A percentile compares a stretch with the other conserved stretches of the same genome.
Evolutionary conservation across 2,113 vertebrate genomes (phyloP).

Genomic region (Vulpes lagopus): DNA sequence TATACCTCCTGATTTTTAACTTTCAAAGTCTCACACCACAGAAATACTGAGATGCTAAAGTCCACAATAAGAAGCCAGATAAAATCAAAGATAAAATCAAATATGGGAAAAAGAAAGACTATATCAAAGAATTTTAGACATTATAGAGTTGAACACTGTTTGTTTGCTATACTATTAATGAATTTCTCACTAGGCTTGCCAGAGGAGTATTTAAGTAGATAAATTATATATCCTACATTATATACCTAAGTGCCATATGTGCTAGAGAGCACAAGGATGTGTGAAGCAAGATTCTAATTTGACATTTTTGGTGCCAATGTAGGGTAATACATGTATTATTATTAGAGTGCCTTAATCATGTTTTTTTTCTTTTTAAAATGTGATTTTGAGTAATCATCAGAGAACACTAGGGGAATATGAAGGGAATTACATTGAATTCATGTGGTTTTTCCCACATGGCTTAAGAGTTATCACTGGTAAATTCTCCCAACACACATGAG

Average conservation of each 20-base stretch:
- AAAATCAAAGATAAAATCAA: not conserved
- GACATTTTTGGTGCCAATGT: not conserved
- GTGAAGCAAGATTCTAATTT: not conserved
- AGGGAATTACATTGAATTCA: not conserved
- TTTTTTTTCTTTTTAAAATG: not conserved
- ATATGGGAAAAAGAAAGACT: not conserved
- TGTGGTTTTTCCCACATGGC: not conserved
- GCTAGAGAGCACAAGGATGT: not conserved
- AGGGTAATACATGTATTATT: not conserved
- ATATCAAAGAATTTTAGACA: not conserved
- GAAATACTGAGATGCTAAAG: not conserved
- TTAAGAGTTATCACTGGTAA: not conserved
- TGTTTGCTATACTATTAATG: not conserved
- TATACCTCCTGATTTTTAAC: not conserved
- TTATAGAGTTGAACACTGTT: not conserved
- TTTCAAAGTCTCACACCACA: not conserved
- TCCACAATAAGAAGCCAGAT: not conserved
- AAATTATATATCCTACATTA: not conserved
- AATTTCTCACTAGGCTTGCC: not conserved
- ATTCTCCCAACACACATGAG: not conserved
- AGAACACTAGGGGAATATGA: not conserved
- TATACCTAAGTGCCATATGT: not conserved
- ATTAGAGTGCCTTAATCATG: not conserved
- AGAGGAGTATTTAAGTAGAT: not conserved
- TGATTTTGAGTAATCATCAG: not conserved